These are phyloP conservation scores for Poecilia velifera DNA, from an alignment of 2,797 vertebrate genomes.

Conservation along the genomic window DNA sequence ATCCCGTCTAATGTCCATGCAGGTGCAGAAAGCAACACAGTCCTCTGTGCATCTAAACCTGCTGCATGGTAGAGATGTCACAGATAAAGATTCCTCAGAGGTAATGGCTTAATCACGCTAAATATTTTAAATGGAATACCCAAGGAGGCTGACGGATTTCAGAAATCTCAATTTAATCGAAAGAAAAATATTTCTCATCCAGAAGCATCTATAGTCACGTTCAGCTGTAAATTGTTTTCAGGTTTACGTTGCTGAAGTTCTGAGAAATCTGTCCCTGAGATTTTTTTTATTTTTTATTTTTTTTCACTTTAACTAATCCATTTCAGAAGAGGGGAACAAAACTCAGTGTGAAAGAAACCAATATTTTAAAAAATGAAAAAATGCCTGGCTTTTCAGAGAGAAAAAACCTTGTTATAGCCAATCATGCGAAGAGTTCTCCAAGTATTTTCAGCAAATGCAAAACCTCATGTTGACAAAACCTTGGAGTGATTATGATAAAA, in stretches of 20 bases:
- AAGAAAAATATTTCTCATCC: background rate
- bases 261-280: slow-evolving; percentile 6
- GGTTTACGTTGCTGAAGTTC: slow-evolving; percentile 1
- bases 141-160: background rate
- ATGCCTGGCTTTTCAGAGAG: slow-evolving; percentile 11
- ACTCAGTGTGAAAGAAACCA: background rate
- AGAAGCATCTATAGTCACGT: slow-evolving; percentile 1
- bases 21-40: background rate
- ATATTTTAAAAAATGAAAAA: slow-evolving; percentile 12
- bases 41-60: background rate
- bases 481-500: slow-evolving; percentile 1
- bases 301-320: background rate
- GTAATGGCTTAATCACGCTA: background rate
- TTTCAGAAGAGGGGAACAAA: background rate
- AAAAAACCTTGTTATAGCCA: slow-evolving; percentile 9
- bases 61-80: background rate
- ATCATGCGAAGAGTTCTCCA: slow-evolving; percentile 5
- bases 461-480: background rate
- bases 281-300: background rate
- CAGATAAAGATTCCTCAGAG: background rate
- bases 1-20: slow-evolving; percentile 8
- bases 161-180: slow-evolving; percentile 5
- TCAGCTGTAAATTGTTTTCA: background rate
- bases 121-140: background rate
- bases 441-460: slow-evolving; percentile 8